Evolutionary conservation across 2,113 vertebrate genomes (phyloP), one percentile per base, ranked within the genome.

Genomic region (Abramis brama): DNA sequence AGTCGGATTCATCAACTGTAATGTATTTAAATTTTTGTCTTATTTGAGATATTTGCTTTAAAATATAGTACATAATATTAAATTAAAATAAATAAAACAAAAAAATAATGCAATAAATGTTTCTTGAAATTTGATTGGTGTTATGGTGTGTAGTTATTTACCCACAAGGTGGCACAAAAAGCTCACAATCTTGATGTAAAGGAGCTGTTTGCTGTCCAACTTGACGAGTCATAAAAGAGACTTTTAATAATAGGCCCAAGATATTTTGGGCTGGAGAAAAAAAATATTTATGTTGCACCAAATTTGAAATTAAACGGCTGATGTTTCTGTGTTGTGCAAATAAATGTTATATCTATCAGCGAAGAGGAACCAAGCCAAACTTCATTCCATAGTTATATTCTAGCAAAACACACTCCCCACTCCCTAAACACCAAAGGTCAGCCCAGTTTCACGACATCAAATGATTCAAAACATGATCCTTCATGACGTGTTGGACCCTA

Each of bases 311-410:
- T 0, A 43, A 43, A 43, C 8, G 0, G 39, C 39, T 43, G 7
- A 43, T 43, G 39, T 43, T 43, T 43, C 9, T 43, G 43, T 43
- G 43, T 43, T 43, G 43, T 10, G 8, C 8, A 43, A 43, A 43
- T 43, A 9, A 10, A 43, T 43, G 8, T 43, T 43, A 0, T 43
- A 43, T 43, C 43, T 43, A 43, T 43, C 39, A 43, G 43, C 19
- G 52, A 19, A 90, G 93, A 88, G 27, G 5, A 55, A 30, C 10
- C 17, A 33, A 33, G 57, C 13, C 13, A 88, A 87, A 91, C 85
- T 93, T 91, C 91, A 94, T 95, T 95, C 47, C 57, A 47, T 84
- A 79, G 84, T 91, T 13, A 91, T 87, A 86, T 89, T 89, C 88
- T 94, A 91, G 95, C 94, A 9, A 70, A 70, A 70, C 64, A 66